phyloP scores from a whole-genome alignment of 2,113 vertebrate genomes.

The Merops nubicus region DNA sequence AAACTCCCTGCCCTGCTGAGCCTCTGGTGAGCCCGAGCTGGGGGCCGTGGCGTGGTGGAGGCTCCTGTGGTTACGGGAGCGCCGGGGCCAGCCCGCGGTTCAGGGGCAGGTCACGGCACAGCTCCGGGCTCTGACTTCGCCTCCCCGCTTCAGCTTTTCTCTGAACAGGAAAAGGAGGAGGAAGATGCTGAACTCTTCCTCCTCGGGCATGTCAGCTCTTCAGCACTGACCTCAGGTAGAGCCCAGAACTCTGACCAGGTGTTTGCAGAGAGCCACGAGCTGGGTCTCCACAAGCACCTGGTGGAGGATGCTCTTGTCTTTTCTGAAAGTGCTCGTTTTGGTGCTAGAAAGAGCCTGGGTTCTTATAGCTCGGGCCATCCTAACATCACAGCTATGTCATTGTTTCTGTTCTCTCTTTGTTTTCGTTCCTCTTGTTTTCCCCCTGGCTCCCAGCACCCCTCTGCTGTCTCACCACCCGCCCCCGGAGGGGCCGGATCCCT shows the following conservation, averaged over 20 bases:
- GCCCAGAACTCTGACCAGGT: rapidly evolving
- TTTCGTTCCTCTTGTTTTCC: not conserved
- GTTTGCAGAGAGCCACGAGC: not conserved
- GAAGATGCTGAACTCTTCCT: not conserved
- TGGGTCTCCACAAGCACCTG: rapidly evolving
- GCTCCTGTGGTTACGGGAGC: not conserved
- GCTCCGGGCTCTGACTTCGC: not conserved
- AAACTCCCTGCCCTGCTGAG: not conserved
- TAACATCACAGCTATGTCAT: rapidly evolving
- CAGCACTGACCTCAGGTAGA: rapidly evolving
- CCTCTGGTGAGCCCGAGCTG: rapidly evolving
- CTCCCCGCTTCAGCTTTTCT: not conserved
- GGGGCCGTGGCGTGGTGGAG: rapidly evolving
- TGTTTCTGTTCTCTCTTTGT: not conserved
- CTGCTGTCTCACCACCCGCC: not conserved
- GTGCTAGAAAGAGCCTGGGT: not conserved
- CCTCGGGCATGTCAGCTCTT: rapidly evolving
- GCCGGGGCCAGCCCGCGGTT: rapidly evolving
- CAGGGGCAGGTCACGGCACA: not conserved
- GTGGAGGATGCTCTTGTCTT: rapidly evolving
- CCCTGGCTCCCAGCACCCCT: not conserved
- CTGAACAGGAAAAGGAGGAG: not conserved
- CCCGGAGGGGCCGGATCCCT: not conserved
- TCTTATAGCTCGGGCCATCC: not conserved
- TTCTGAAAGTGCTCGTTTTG: not conserved